Percentiles rank a stretch among this genome's conserved stretches.
Evolutionary conservation across 2,888 invertebrate genomes (phyloP).

Genomic region (Nomada lathburiana): DNA sequence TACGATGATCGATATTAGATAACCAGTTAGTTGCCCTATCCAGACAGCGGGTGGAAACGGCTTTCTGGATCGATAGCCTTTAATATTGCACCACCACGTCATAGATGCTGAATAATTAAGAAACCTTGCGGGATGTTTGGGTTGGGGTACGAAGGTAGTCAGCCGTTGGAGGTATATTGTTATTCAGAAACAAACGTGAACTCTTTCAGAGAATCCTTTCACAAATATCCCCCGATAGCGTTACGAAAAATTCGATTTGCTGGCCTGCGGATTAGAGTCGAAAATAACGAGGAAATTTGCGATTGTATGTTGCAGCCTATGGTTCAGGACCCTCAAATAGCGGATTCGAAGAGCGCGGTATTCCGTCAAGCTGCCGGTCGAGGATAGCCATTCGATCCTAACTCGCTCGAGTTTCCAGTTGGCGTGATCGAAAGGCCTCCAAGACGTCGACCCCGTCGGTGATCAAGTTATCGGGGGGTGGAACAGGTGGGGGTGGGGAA

Average conservation of each 20-base stretch:
- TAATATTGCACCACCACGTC: slow-evolving; percentile 47
- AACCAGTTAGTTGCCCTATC: background rate
- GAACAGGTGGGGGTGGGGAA: slow-evolving; percentile 80
- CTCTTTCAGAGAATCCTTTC: too few relatives aligned
- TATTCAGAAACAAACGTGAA: background rate
- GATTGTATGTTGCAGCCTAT: slow-evolving; percentile 75
- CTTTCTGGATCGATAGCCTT: slow-evolving; percentile 52
- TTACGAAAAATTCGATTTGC: too few relatives aligned
- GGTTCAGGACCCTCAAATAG: slow-evolving; percentile 81
- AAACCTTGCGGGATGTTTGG: slow-evolving; percentile 16
- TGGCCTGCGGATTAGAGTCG: too few relatives aligned
- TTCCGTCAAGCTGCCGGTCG: slow-evolving; percentile 49
- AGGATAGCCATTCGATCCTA: slow-evolving; percentile 58
- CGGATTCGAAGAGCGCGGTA: slow-evolving; percentile 65
- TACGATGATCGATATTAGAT: slow-evolving; percentile 7
- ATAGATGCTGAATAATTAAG: slow-evolving; percentile 57
- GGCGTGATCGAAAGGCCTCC: slow-evolving; percentile 79
- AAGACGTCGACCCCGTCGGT: slow-evolving; percentile 84
- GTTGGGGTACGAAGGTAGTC: slow-evolving; percentile 2
- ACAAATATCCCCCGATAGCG: too few relatives aligned
- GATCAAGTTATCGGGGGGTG: slow-evolving; percentile 84
- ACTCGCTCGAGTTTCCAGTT: slow-evolving; percentile 66
- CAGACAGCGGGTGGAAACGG: slow-evolving; percentile 16
- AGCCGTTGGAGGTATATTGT: background rate
- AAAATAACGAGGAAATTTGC: background rate